phyloP scores from a whole-genome alignment of 1,140 invertebrate species.

The Reticulitermes speratus region DNA sequence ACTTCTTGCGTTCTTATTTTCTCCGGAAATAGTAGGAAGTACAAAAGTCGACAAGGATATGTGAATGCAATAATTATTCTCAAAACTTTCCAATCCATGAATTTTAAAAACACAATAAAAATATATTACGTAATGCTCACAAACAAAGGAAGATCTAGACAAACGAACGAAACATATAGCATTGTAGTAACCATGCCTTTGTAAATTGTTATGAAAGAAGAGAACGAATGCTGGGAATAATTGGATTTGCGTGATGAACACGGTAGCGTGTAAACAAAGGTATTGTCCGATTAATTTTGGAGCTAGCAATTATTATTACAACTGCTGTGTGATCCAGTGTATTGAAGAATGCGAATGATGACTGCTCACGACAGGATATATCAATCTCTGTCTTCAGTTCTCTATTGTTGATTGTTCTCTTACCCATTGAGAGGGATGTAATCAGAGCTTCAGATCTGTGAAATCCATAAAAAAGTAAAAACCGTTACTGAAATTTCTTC shows the following conservation, averaged over 20 bases:
- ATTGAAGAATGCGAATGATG: not conserved
- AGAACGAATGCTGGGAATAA: not conserved
- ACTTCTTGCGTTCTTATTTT: not conserved
- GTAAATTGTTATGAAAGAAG: not conserved
- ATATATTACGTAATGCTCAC: not conserved
- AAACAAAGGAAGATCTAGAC: not conserved
- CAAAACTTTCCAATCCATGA: not conserved
- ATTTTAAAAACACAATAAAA: not conserved
- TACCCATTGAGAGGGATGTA: not conserved
- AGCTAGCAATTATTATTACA: conserved; percentile 10
- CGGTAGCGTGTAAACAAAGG: not conserved
- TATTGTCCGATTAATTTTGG: not conserved
- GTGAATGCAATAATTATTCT: not conserved
- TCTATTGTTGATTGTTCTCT: not conserved
- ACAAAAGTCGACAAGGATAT: not conserved
- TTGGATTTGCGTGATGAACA: conserved; percentile 10
- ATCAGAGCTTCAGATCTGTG: not conserved
- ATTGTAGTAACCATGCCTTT: not conserved
- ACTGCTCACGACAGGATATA: conserved; percentile 7
- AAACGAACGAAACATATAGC: not conserved
- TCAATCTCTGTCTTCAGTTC: conserved; percentile 15
- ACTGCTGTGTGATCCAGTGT: not conserved
- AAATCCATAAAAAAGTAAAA: not conserved
- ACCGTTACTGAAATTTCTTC: not conserved
- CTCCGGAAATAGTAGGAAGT: not conserved